A percentile compares a stretch with the other conserved stretches of the same genome.
Evolutionary conservation across 2,888 invertebrate species (phyloP).

Genomic region (Drosophila kanekoi): DNA sequence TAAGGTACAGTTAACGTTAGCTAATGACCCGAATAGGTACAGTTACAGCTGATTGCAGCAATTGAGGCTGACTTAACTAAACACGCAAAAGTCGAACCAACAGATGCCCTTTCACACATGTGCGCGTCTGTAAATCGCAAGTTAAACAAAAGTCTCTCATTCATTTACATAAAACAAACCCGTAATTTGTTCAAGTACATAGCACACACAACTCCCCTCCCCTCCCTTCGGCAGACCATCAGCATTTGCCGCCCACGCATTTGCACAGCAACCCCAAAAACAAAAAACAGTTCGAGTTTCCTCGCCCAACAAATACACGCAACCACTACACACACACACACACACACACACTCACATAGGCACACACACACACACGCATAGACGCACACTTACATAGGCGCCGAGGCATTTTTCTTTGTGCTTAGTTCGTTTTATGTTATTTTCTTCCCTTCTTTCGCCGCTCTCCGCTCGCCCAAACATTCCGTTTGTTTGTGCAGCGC

Average conservation of each 20-base stretch:
- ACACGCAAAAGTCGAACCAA: slow-evolving; percentile 10
- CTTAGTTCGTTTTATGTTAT: slow-evolving; percentile 26
- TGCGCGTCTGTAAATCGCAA: slow-evolving; percentile 30
- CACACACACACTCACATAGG: slow-evolving; percentile 14
- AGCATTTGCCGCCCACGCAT: slow-evolving; percentile 21
- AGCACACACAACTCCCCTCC: slow-evolving; percentile 11
- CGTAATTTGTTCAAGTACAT: slow-evolving; percentile 60
- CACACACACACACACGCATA: slow-evolving; percentile 7
- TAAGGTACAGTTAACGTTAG: background rate
- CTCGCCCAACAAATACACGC: slow-evolving; percentile 36
- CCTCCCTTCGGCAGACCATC: background rate
- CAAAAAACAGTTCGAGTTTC: slow-evolving; percentile 53
- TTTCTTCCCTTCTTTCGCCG: slow-evolving; percentile 12
- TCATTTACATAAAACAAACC: slow-evolving; percentile 59
- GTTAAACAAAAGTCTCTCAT: slow-evolving; percentile 49
- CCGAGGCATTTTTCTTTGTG: slow-evolving; percentile 55
- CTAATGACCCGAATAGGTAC: background rate
- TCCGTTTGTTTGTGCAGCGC: slow-evolving; percentile 58
- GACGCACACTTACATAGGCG: slow-evolving; percentile 20
- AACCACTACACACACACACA: slow-evolving; percentile 42
- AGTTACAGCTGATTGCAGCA: background rate
- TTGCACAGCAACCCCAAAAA: slow-evolving; percentile 64
- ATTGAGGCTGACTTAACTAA: slow-evolving; percentile 3
- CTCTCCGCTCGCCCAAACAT: slow-evolving; percentile 17
- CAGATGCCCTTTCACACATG: slow-evolving; percentile 17